Evolutionary conservation across 2,797 vertebrate genomes (phyloP).

Genomic region (Coilia nasus): DNA sequence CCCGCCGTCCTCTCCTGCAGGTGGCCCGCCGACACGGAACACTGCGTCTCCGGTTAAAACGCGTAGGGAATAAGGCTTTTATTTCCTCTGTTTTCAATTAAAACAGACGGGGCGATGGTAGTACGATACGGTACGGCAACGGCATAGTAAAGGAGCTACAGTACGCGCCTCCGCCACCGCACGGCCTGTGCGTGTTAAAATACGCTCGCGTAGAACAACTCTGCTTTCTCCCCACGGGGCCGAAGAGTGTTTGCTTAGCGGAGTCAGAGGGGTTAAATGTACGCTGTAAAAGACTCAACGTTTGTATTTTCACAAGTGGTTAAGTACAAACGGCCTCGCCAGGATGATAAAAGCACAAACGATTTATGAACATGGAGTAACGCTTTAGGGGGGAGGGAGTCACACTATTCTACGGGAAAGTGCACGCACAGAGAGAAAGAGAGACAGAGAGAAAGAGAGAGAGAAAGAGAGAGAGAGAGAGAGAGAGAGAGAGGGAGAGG

Average conservation of each 20-base stretch:
- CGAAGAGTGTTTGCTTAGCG: constrained; percentile 5
- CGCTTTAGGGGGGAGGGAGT: not conserved
- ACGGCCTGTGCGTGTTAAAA: not conserved
- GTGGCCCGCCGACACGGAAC: not conserved
- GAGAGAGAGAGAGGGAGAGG: too few relatives aligned
- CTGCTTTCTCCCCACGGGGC: not conserved
- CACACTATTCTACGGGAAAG: not conserved
- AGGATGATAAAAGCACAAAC: constrained; percentile 20
- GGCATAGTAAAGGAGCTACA: not conserved
- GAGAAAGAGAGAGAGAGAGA: too few relatives aligned
- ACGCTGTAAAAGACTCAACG: constrained; percentile 20
- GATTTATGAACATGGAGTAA: constrained; percentile 12
- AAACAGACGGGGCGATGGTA: not conserved
- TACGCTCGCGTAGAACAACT: not conserved
- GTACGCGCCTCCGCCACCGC: too few relatives aligned
- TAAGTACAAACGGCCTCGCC: not conserved
- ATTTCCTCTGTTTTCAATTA: constrained; percentile 13
- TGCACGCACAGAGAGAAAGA: not conserved
- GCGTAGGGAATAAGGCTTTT: not conserved
- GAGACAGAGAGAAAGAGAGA: not conserved
- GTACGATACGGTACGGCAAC: not conserved
- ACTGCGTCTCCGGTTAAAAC: not conserved
- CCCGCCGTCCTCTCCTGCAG: not conserved
- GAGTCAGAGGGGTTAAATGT: constrained; percentile 18
- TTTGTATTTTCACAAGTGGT: constrained; percentile 16